Base-by-base conservation (phyloP, 2,113 vertebrate genomes). In the Trogon melanurus region DNA sequence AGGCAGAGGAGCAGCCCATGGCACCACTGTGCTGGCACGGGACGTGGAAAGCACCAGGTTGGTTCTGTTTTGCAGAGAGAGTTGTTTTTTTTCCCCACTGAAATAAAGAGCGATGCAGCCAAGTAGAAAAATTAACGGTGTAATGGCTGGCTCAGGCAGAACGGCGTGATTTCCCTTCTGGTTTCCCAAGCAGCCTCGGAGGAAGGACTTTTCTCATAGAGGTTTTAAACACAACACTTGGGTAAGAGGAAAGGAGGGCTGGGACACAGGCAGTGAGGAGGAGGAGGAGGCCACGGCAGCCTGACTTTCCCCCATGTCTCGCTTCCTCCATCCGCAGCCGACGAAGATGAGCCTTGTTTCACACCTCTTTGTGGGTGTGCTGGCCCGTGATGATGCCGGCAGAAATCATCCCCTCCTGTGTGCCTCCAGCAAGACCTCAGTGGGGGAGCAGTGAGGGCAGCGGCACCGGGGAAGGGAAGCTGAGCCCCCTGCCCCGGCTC, bases 351-450 rank as follows among this genome's bases (percentile, higher is more conserved):
- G 30, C 38, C 12, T 21, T 72, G 17, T 58, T 32, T 14, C 34
- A 4, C 6, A 0, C 6, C 50, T 27, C 56, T 5, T 10, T 20
- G 30, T 9, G 67, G 61, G 21, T 3, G 7, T 0, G 1, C 23
- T 0, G 29, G 38, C 16, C 36, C 36, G 36, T 0, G 7, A 34
- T 23, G 64, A 65, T 17, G n/a, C 36, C 14, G 69, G 36, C 54
- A 57, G n/a, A n/a, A n/a, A 19, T 23, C 32, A 26, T 19, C 60
- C 44, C n/a, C 6, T 53, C 14, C 38, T 2, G 1, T 7, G 36
- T 41, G 47, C 23, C 74, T 71, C 53, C 60, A 29, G 57, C 36
- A 60, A 26, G n/a, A n/a, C n/a, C n/a, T n/a, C n/a, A n/a, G n/a
- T n/a, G n/a, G n/a, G n/a, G n/a, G n/a, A n/a, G n/a, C n/a, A n/a